Evolutionary conservation across 2,888 invertebrate species (phyloP), one percentile per base, ranked within the genome.

Genomic region (Chironomus tentans): DNA sequence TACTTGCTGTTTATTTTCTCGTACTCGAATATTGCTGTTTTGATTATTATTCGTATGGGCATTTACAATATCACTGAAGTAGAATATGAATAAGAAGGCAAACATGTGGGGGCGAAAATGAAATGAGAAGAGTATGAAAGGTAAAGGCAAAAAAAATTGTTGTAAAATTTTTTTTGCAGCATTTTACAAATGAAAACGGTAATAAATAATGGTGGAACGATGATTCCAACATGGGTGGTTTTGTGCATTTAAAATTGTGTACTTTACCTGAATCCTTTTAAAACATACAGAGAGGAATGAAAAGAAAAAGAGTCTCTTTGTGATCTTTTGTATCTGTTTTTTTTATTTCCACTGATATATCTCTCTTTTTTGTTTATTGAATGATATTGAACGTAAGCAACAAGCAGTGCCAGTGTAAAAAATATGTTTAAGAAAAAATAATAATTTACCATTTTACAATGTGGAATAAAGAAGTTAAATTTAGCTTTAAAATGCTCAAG

Each of bases 151-250:
- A 56, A 18, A 56, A 18, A 56, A 56, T 56, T 56, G 56, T 15
- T 56, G 56, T 56, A 56, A 56, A 56, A 15, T 15, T 18, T 56
- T 70, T 70, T 68, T 47, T 70, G 48, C 13, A 24, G 50, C 71
- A 71, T 50, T 71, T 56, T 71, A 28, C 56, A 56, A 24, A 24
- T 56, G 65, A 65, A 71, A 71, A 71, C n/a, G 50, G 24, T 50
- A 71, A 56, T 71, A 71, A 71, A 50, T 71, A 71, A 50, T 48
- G 48, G 24, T 56, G 22, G 24, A 56, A 71, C 56, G 56, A 70
- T 69, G 70, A 71, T 21, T 56, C 56, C 48, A 50, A 71, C 71
- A 71, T 71, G 71, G 71, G 56, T 71, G 71, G 71, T 71, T 71
- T 56, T 56, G 56, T 56, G 56, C 56, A 15, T 18, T 56, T 56